Evolutionary conservation across 1,140 invertebrate species (phyloP).

Genomic region (Capitella teleta): DNA sequence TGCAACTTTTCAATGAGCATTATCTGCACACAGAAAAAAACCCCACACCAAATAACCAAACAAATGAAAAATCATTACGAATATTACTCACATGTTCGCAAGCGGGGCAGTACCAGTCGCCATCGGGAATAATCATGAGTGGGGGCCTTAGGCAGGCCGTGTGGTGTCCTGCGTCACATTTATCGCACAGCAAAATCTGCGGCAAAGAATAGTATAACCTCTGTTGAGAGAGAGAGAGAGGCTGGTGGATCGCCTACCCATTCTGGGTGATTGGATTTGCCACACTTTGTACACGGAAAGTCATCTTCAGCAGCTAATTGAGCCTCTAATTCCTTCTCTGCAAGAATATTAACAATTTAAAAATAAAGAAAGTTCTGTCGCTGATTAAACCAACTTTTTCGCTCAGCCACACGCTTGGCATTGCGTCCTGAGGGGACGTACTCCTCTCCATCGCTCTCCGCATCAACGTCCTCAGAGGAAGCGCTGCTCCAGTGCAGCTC

Average conservation of each 20-base stretch:
- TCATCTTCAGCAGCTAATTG: too few species aligned
- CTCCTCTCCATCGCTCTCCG: constrained; percentile 19
- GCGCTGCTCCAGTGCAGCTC: not conserved
- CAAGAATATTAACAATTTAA: too few species aligned
- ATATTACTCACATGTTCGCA: constrained; percentile 64
- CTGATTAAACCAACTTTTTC: too few species aligned
- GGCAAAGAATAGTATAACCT: too few species aligned
- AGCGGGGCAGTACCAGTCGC: constrained; percentile 92
- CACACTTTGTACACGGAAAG: too few species aligned
- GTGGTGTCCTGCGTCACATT: constrained; percentile 89
- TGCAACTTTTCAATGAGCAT: constrained; percentile 61
- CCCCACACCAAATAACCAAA: not conserved
- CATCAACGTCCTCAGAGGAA: constrained; percentile 5
- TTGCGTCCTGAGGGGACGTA: constrained; percentile 23
- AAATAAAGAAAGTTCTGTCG: too few species aligned
- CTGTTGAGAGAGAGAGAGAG: too few species aligned
- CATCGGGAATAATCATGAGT: constrained; percentile 83
- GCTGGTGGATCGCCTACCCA: too few species aligned
- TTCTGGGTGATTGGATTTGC: too few species aligned
- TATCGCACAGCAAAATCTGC: constrained; percentile 82
- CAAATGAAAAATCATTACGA: not conserved
- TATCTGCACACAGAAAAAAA: constrained; percentile 42
- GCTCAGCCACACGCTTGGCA: constrained; percentile 21
- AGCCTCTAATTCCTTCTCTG: too few species aligned
- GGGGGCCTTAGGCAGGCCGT: constrained; percentile 82